Evolutionary conservation across 2,113 vertebrate genomes (phyloP).

Genomic region (Melanerpes aurifrons): DNA sequence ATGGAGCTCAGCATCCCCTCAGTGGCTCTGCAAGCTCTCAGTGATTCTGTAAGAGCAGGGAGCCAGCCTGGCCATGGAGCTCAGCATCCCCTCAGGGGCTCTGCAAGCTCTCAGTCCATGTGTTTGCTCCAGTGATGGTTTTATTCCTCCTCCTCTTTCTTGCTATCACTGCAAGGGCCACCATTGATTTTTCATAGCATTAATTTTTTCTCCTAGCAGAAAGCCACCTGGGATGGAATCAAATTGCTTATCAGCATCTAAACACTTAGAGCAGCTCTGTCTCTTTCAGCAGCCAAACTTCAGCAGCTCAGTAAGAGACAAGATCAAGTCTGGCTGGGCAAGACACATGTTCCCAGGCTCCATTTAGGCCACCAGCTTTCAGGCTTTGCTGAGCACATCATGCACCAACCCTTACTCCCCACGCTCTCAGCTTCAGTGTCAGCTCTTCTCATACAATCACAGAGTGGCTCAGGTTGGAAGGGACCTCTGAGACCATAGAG

Average conservation of each 20-base stretch:
- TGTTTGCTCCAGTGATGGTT: fast-evolving
- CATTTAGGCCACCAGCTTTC: background rate
- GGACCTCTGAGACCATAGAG: no score
- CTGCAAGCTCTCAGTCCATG: no score
- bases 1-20: background rate
- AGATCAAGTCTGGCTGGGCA: background rate
- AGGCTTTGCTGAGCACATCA: background rate
- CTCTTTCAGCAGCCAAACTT: background rate
- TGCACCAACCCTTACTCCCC: background rate
- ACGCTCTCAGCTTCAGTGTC: fast-evolving
- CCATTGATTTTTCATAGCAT: background rate
- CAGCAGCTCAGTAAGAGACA: background rate
- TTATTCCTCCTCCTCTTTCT: background rate
- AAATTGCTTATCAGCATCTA: constrained; percentile 7
- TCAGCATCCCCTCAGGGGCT: background rate
- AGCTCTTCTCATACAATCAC: background rate
- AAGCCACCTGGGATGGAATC: background rate
- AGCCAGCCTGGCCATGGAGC: fast-evolving
- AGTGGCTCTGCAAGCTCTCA: fast-evolving
- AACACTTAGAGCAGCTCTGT: background rate
- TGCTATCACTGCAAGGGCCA: background rate
- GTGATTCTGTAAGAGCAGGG: background rate
- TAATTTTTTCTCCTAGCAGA: background rate
- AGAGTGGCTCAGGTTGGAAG: no score
- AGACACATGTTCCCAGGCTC: background rate